Percentiles rank a stretch among this genome's conserved stretches.
Conservation (phyloP, 2,113 vertebrate species). For the Setophaga coronata region DNA sequence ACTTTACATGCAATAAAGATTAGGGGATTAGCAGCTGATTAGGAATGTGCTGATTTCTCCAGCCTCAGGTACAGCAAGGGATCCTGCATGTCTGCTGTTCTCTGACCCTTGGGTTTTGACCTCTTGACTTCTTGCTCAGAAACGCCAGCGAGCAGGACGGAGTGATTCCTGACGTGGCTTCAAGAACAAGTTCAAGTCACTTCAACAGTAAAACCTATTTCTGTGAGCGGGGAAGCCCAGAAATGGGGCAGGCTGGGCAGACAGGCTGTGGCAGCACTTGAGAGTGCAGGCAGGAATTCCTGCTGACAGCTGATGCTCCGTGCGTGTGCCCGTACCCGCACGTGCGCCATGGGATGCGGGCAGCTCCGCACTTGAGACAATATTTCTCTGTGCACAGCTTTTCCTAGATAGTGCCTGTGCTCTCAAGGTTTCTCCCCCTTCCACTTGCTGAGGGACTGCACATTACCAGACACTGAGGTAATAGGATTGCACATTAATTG, state of each 20-base stretch:
- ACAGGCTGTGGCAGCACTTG: background rate
- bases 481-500: constrained; percentile 40
- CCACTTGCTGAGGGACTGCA: background rate
- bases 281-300: background rate
- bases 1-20: constrained; percentile 53
- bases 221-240: background rate
- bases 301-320: background rate
- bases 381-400: background rate
- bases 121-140: background rate
- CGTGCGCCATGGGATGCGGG: fast-evolving
- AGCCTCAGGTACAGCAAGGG: background rate
- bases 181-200: background rate
- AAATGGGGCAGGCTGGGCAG: background rate
- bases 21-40: constrained; percentile 18
- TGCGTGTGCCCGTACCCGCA: background rate
- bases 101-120: constrained; percentile 16
- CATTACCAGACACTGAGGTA: constrained; percentile 71
- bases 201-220: background rate
- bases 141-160: background rate
- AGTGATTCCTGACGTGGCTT: background rate
- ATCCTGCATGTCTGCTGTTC: background rate
- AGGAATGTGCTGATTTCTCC: background rate
- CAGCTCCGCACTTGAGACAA: background rate
- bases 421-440: background rate
- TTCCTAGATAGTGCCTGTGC: background rate